Evolutionary conservation across 2,797 vertebrate species (phyloP).

Genomic region (Meriones psammophilus): DNA sequence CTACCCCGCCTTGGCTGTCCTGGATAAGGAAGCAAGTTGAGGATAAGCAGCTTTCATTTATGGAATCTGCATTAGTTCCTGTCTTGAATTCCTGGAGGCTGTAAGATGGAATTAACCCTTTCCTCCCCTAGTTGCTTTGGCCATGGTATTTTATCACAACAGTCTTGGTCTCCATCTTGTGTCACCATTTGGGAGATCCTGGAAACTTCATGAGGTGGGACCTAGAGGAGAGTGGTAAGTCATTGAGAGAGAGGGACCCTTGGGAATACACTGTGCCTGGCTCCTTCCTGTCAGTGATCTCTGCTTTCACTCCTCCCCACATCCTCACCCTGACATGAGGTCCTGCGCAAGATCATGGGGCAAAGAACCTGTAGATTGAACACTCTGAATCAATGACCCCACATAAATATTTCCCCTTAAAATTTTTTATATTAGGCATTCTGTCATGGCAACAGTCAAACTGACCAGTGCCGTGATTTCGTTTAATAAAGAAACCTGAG

Average conservation of each 20-base stretch:
- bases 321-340: neutral
- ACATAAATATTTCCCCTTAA: neutral
- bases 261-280: neutral
- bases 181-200: neutral
- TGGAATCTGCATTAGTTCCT: neutral
- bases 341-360: neutral
- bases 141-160: neutral
- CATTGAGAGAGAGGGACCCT: neutral
- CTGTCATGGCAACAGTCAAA: neutral
- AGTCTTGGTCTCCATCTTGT: neutral
- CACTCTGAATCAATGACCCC: neutral
- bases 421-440: neutral
- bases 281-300: neutral
- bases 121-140: neutral
- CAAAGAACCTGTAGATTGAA: neutral
- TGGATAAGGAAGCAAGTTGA: neutral
- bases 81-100: neutral
- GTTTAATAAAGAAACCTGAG: neutral
- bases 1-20: neutral
- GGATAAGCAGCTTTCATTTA: neutral
- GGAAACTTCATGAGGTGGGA: neutral
- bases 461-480: neutral
- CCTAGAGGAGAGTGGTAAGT: neutral
- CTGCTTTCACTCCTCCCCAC: neutral
- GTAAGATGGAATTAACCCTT: neutral